phyloP scores from a whole-genome alignment of 2,888 invertebrate species.

The Apamea epomidion region DNA sequence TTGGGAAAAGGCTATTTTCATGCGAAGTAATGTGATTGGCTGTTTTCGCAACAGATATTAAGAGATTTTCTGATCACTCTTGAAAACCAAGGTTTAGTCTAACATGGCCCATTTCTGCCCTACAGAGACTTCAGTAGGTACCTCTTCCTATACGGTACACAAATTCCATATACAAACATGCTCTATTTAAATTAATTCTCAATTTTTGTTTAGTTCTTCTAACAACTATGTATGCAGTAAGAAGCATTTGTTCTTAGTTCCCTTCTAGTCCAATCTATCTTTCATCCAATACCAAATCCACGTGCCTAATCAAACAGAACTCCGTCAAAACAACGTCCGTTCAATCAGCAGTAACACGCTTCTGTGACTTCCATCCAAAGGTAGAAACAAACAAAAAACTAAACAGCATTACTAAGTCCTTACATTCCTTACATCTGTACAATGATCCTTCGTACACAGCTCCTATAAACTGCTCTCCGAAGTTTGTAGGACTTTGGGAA shows the following conservation, averaged over 20 bases:
- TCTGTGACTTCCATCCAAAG: background rate
- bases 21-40: background rate
- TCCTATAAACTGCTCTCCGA: slow-evolving; percentile 36
- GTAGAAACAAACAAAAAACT: slow-evolving; percentile 42
- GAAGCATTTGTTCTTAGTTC: background rate
- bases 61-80: background rate
- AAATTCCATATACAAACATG: background rate
- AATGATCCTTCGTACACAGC: slow-evolving; percentile 48
- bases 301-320: background rate
- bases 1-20: background rate
- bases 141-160: no score
- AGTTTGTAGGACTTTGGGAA: slow-evolving; percentile 50
- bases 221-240: background rate
- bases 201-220: background rate
- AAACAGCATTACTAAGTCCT: slow-evolving; percentile 45
- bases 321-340: background rate
- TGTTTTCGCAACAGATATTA: no score
- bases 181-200: no score
- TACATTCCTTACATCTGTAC: slow-evolving; percentile 47
- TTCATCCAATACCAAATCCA: slow-evolving; percentile 9
- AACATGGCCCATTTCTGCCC: background rate
- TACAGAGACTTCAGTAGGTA: background rate
- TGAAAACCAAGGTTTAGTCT: background rate
- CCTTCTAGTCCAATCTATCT: background rate
- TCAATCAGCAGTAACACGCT: slow-evolving; percentile 44